Conservation (phyloP, 30 jellyfish, hydroid and myxozoan species). For the Hydractinia symbiolongicarpus region DNA sequence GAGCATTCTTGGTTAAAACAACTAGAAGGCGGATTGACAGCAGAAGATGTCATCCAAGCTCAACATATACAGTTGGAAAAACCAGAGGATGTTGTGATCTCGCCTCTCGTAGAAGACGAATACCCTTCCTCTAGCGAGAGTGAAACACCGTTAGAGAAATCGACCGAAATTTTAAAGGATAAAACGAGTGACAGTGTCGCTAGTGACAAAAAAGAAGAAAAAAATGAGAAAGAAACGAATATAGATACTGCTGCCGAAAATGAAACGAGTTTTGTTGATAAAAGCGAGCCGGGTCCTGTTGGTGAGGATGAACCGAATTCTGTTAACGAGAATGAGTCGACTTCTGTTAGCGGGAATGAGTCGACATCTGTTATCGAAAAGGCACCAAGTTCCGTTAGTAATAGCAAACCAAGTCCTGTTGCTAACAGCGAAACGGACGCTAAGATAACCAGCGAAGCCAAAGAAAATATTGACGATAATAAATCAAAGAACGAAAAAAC, state of each 20-base stretch:
- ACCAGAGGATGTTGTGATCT: constrained; percentile 5
- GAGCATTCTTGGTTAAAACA: constrained; percentile 96
- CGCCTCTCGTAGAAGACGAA: constrained; percentile 12
- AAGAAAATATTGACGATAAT: background rate
- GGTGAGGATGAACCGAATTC: background rate
- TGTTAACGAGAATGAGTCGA: background rate
- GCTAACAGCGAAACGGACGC: background rate
- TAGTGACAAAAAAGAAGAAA: background rate
- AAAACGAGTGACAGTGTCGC: background rate
- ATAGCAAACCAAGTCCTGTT: background rate
- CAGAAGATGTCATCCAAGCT: constrained; percentile 90
- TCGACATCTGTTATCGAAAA: background rate
- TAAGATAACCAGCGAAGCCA: background rate
- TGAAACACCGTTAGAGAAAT: constrained; percentile 21
- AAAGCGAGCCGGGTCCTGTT: background rate
- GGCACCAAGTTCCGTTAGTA: background rate
- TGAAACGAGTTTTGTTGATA: background rate
- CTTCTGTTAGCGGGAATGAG: background rate
- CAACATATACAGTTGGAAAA: constrained; percentile 6
- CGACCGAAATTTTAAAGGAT: background rate
- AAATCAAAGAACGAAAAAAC: background rate
- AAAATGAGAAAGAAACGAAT: background rate
- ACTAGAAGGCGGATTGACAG: constrained; percentile 75
- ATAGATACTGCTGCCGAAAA: background rate
- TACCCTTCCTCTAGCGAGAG: constrained; percentile 20